phyloP scores from a whole-genome alignment of 1,140 invertebrate species.

The Andricus grossulariae region DNA sequence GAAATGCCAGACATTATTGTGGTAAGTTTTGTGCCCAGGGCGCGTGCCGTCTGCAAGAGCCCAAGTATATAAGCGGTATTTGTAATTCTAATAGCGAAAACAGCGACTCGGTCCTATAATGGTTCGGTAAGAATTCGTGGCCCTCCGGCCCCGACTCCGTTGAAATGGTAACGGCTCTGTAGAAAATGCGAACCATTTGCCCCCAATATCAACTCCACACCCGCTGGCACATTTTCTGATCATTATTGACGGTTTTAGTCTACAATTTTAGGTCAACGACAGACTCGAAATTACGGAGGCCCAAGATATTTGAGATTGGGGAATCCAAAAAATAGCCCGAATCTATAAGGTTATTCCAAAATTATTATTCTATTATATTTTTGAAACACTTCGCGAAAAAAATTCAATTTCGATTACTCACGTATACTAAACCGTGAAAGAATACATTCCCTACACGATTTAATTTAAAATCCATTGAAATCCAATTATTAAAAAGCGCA shows the following conservation, averaged over 20 bases:
- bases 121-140: not conserved
- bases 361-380: too few relatives aligned
- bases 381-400: too few relatives aligned
- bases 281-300: not conserved
- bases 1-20: conserved; percentile 46
- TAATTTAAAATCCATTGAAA: too few relatives aligned
- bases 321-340: not conserved
- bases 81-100: conserved; percentile 52
- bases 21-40: conserved; percentile 48
- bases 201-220: not conserved
- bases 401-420: too few relatives aligned
- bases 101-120: conserved; percentile 30
- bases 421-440: too few relatives aligned
- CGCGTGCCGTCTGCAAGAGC: conserved; percentile 43
- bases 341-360: too few relatives aligned
- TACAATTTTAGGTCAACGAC: not conserved
- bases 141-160: conserved; percentile 9
- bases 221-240: conserved; percentile 1
- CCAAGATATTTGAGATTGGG: not conserved
- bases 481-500: too few relatives aligned
- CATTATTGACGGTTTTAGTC: not conserved
- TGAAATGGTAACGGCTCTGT: not conserved
- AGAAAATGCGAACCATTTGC: conserved; percentile 4
- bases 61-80: conserved; percentile 38
- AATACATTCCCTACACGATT: too few relatives aligned